Evolutionary conservation across 2,113 vertebrate genomes (phyloP).

Genomic region (Dermatemys mawii): DNA sequence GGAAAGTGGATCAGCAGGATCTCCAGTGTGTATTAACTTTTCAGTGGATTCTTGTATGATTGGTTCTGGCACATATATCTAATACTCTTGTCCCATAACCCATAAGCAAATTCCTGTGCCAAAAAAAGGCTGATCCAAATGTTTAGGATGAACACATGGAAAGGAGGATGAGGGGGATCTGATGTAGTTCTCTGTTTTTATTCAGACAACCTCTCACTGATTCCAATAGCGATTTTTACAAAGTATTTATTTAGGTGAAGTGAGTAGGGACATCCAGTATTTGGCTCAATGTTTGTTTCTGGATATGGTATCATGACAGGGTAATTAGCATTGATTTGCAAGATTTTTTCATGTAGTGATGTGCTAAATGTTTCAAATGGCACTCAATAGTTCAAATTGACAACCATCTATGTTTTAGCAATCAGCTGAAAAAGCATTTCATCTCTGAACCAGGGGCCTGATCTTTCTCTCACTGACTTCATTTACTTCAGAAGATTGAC

Average conservation of each 20-base stretch:
- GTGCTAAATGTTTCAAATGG: neutral
- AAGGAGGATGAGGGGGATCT: too few relatives aligned
- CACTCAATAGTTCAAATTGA: neutral
- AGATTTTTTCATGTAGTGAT: neutral
- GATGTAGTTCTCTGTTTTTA: neutral
- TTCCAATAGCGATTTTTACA: neutral
- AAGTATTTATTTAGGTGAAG: neutral
- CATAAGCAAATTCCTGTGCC: neutral
- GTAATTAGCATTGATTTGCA: neutral
- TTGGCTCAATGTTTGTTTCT: neutral
- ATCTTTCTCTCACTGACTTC: neutral
- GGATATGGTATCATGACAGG: neutral
- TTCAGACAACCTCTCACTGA: neutral
- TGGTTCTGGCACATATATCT: neutral
- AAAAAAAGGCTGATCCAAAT: neutral
- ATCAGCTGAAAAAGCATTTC: neutral
- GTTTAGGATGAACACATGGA: neutral
- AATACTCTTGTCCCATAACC: neutral
- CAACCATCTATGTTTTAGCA: too few relatives aligned
- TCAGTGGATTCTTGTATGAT: neutral
- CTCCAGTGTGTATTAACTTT: neutral
- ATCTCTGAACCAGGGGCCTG: neutral
- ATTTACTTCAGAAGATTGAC: neutral
- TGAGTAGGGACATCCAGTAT: fast-evolving
- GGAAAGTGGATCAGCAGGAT: neutral